Percentiles rank a stretch among this genome's conserved stretches.
Conservation (phyloP, 2,797 vertebrate genomes). For the Chelon auratus region DNA sequence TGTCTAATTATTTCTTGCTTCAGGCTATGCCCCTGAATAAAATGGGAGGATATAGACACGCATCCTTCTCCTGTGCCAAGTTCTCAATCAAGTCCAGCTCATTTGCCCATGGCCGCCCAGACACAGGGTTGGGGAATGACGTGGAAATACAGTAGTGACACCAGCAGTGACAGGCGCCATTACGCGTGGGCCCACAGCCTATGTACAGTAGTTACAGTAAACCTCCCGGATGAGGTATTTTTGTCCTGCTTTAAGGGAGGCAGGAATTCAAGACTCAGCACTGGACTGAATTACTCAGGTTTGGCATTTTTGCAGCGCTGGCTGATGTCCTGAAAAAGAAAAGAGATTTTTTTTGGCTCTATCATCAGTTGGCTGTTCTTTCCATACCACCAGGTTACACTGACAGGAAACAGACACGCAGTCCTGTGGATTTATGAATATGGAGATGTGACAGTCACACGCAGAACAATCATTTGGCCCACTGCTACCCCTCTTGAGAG, state of each 20-base stretch:
- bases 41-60: slow-evolving; percentile 7
- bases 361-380: slow-evolving; percentile 51
- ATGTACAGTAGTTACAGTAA: slow-evolving; percentile 17
- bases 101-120: slow-evolving; percentile 37
- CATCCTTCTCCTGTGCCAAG: slow-evolving; percentile 9
- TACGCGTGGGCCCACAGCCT: slow-evolving; percentile 8
- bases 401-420: slow-evolving; percentile 45
- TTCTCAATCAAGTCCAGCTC: slow-evolving; percentile 37
- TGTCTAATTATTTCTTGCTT: slow-evolving; percentile 52
- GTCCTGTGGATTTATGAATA: slow-evolving; percentile 54
- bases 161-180: slow-evolving; percentile 12
- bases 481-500: slow-evolving; percentile 21
- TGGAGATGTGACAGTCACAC: slow-evolving; percentile 59
- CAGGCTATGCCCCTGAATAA: slow-evolving; percentile 32
- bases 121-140: slow-evolving; percentile 3
- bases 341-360: slow-evolving; percentile 45
- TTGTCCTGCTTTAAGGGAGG: slow-evolving; percentile 39
- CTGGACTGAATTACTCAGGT: slow-evolving; percentile 52
- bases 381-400: slow-evolving; percentile 57
- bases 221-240: slow-evolving; percentile 48
- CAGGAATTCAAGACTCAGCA: slow-evolving; percentile 55
- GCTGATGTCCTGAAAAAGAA: slow-evolving; percentile 45
- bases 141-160: slow-evolving; percentile 4
- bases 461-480: slow-evolving; percentile 60
- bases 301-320: slow-evolving; percentile 57